A percentile compares a stretch with the other conserved stretches of the same genome.
phyloP scores from a whole-genome alignment of 1,140 invertebrate genomes.

The Conopomorpha cramerella region DNA sequence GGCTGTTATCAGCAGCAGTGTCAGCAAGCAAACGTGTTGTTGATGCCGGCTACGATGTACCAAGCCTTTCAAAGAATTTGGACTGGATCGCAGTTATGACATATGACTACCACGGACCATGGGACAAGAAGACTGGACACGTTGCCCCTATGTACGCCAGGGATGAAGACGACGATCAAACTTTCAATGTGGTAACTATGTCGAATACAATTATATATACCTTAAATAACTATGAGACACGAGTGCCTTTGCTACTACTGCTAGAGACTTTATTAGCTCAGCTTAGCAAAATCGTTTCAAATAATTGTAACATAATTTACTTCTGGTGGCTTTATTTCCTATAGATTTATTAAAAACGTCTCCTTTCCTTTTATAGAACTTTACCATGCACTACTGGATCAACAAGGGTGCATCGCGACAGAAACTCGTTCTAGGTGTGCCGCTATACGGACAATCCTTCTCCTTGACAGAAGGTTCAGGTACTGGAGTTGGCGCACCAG shows the following conservation, averaged over 20 bases:
- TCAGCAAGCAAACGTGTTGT: conserved; percentile 83
- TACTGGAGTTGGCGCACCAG: conserved; percentile 68
- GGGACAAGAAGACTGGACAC: conserved; percentile 89
- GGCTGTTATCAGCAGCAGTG: conserved; percentile 80
- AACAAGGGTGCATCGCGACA: conserved; percentile 72
- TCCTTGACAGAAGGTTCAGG: conserved; percentile 69
- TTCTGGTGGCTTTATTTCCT: too few relatives aligned
- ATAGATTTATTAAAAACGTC: too few relatives aligned
- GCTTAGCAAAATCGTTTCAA: too few relatives aligned
- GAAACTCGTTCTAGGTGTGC: conserved; percentile 82
- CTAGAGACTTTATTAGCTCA: too few relatives aligned
- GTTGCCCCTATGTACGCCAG: conserved; percentile 80
- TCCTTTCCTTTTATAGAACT: conserved; percentile 69
- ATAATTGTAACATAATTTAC: too few relatives aligned
- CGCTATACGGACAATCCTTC: conserved; percentile 85
- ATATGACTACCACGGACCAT: conserved; percentile 89
- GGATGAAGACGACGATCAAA: conserved; percentile 72
- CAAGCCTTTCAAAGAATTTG: conserved; percentile 69
- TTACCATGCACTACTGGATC: conserved; percentile 82
- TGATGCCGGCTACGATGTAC: conserved; percentile 77
- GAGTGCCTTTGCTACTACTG: too few relatives aligned
- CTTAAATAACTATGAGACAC: too few relatives aligned
- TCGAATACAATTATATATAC: too few relatives aligned
- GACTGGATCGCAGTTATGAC: conserved; percentile 92
- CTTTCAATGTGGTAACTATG: conserved; percentile 73